A percentile compares a stretch with the other conserved stretches of the same genome.
phyloP scores from a whole-genome alignment of 2,888 invertebrate genomes.

The Phyllotreta striolata region DNA sequence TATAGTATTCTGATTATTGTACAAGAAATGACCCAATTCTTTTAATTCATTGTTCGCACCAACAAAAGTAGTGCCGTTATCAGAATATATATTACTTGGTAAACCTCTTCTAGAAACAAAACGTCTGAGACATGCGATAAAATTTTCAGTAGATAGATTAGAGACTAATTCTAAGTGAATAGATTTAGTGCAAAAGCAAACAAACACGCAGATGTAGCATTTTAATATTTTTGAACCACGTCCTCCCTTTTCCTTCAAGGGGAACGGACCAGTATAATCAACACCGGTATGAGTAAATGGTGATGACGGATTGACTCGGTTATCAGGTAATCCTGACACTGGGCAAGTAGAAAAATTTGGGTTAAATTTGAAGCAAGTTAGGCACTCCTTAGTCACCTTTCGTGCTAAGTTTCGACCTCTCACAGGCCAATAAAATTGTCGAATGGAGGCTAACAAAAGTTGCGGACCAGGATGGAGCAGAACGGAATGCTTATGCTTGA shows the following conservation, averaged over 20 bases:
- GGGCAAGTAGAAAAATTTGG: slow-evolving; percentile 17
- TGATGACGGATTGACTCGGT: slow-evolving; percentile 22
- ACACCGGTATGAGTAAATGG: too few relatives aligned
- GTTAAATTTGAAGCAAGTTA: slow-evolving; percentile 30
- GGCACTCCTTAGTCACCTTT: slow-evolving; percentile 9
- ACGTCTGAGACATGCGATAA: slow-evolving; percentile 18
- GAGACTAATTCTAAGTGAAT: too few relatives aligned
- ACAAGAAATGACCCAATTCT: not conserved
- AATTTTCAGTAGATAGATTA: slow-evolving; percentile 14
- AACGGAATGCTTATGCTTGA: too few relatives aligned
- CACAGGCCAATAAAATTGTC: too few relatives aligned
- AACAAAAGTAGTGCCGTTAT: not conserved
- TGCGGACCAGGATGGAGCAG: too few relatives aligned
- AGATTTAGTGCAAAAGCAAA: slow-evolving; percentile 15
- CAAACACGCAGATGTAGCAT: slow-evolving; percentile 18
- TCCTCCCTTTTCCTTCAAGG: slow-evolving; percentile 1
- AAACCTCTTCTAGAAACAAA: too few relatives aligned
- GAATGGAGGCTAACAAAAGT: too few relatives aligned
- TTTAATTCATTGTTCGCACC: slow-evolving; percentile 9
- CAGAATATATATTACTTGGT: too few relatives aligned
- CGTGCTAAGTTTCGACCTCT: slow-evolving; percentile 19
- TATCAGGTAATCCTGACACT: slow-evolving; percentile 22
- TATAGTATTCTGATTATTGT: too few relatives aligned
- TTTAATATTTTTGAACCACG: slow-evolving; percentile 4
- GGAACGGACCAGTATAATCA: slow-evolving; percentile 26